A percentile compares a stretch with the other conserved stretches of the same genome.
Evolutionary conservation across 2,888 invertebrate species (phyloP).

Genomic region (Operophtera brumata): DNA sequence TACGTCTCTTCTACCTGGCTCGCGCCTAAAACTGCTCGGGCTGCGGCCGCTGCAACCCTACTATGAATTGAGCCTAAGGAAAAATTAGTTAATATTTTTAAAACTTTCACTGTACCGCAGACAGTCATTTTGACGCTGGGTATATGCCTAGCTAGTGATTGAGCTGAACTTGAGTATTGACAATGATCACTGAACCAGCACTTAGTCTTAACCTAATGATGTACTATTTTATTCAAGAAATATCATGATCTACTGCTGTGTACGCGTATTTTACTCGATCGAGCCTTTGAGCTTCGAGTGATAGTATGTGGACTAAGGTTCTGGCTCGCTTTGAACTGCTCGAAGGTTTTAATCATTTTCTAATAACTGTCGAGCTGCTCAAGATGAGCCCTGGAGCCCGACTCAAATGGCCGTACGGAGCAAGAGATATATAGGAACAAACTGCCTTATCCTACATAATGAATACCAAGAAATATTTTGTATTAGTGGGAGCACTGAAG

Average conservation of each 20-base stretch:
- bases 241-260: background rate
- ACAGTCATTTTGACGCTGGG: constrained; percentile 36
- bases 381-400: too few species aligned
- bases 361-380: too few species aligned
- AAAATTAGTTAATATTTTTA: constrained; percentile 38
- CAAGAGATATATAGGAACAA: background rate
- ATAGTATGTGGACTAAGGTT: too few species aligned
- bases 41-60: too few species aligned
- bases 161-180: constrained; percentile 75
- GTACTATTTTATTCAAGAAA: constrained; percentile 49
- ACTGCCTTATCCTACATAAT: background rate
- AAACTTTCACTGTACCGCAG: constrained; percentile 48
- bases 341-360: too few species aligned
- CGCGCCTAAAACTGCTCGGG: too few species aligned
- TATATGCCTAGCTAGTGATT: constrained; percentile 50
- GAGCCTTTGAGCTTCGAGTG: too few species aligned
- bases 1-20: too few species aligned
- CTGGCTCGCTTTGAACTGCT: too few species aligned
- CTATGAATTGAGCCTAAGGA: too few species aligned
- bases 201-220: constrained; percentile 66
- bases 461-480: background rate
- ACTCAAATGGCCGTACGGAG: too few species aligned
- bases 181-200: constrained; percentile 63
- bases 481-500: background rate
- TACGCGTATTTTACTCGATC: too few species aligned